These are phyloP conservation scores for Apis cerana DNA, from an alignment of 1,140 invertebrate genomes.

Conservation along the genomic window DNA sequence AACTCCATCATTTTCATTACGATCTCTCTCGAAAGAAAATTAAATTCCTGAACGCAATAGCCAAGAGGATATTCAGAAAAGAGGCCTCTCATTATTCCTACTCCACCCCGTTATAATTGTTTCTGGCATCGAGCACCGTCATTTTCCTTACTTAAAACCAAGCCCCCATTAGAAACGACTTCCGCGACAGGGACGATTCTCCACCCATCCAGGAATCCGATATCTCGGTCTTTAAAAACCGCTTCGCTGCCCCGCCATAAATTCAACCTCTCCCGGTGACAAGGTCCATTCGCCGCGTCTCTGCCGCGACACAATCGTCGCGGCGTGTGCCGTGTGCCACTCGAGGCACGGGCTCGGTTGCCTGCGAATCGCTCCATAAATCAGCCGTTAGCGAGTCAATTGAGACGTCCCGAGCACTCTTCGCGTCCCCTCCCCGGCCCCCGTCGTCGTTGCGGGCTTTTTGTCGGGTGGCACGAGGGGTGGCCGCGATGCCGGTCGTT, in stretches of 20 bases:
- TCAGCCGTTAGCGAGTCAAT: constrained; percentile 75
- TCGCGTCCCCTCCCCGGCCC: constrained; percentile 49
- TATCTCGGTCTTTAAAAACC: neutral
- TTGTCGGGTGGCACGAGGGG: constrained; percentile 54
- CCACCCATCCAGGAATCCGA: neutral
- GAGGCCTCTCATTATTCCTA: neutral
- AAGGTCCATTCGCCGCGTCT: neutral
- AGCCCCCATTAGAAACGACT: neutral
- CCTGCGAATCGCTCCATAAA: constrained; percentile 70
- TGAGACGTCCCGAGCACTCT: constrained; percentile 78
- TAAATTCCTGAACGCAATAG: neutral
- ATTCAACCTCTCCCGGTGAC: neutral
- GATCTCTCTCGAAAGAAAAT: too few species aligned
- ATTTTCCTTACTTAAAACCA: neutral
- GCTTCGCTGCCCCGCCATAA: neutral
- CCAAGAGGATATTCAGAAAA: neutral
- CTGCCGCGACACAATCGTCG: neutral
- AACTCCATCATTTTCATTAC: too few species aligned
- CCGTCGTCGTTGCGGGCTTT: constrained; percentile 55
- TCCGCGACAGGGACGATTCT: neutral
- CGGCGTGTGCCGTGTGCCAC: constrained; percentile 23
- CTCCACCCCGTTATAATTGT: neutral
- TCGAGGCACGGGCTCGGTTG: constrained; percentile 14
- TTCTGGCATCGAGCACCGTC: neutral
- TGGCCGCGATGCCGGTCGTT: constrained; percentile 67